Evolutionary conservation across 2,888 invertebrate species (phyloP), one percentile per base, ranked within the genome.

Genomic region (Rhamnusium bicolor): DNA sequence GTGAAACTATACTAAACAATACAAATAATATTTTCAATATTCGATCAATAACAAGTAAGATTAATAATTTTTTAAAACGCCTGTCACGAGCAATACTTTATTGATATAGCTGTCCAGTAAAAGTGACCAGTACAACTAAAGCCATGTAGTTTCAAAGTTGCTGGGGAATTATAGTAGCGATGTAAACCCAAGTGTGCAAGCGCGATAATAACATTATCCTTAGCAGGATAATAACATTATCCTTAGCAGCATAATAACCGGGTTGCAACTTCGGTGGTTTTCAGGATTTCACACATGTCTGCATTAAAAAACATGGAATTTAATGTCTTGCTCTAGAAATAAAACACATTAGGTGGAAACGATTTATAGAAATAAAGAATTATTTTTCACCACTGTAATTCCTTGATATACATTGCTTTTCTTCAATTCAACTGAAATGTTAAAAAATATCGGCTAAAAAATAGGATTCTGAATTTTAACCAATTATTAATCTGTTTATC

Each of bases 101-200:
- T 65, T 65, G 65, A 63, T 53, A 65, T 27, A 65, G 53, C 21
- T 53, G 65, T 65, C 65, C 65, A 65, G 65, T 12, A 53, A 65
- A 24, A 65, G 65, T 65, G 65, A 65, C 65, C 65, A 65, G 53
- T 65, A 65, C 53, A 65, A 65, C 65, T 65, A 53, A 65, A 19
- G 49, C 27, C 29, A 27, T 63, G 63, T 65, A 53, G 65, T 32
- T 53, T 65, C 18, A 53, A 65, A 65, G 53, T 58, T 65, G 51
- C 53, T 16, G 51, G 63, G 18, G 65, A 49, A 53, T 49, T 53
- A 65, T 65, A 16, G 65, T 24, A 16, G 65, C 53, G 65, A 54
- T 54, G 53, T 65, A 65, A 65, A 24, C 16, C 49, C 40, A 68
- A 69, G 56, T 46, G 70, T 70, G 70, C 70, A 70, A 70, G 70